Percentiles rank a stretch among this genome's conserved stretches.
Evolutionary conservation across 1,140 invertebrate species (phyloP).

Genomic region (Magallana gigas): DNA sequence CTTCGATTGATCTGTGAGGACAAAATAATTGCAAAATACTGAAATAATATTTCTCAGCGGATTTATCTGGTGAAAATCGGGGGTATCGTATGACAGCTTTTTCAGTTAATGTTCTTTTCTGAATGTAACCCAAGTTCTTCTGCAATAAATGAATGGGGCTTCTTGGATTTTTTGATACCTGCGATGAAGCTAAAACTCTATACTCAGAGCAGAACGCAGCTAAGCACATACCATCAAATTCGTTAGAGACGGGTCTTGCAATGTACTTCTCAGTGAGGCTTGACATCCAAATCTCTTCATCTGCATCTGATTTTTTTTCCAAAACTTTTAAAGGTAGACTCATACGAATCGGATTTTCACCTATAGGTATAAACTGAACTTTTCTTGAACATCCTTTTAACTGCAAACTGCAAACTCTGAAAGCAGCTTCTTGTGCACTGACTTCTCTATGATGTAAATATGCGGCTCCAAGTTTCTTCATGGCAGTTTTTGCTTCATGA

Average conservation of each 20-base stretch:
- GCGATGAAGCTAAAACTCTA: slow-evolving; percentile 44
- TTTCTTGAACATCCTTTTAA: slow-evolving; percentile 49
- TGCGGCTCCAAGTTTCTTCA: too few relatives aligned
- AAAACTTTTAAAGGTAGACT: slow-evolving; percentile 20
- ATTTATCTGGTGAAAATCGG: too few relatives aligned
- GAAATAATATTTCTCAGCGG: too few relatives aligned
- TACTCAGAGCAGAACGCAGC: slow-evolving; percentile 37
- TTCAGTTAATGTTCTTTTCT: slow-evolving; percentile 16
- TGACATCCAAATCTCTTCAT: slow-evolving; percentile 43
- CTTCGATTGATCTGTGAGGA: too few relatives aligned
- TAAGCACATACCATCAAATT: not conserved
- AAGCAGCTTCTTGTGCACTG: slow-evolving; percentile 47
- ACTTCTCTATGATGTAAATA: too few relatives aligned
- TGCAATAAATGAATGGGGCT: slow-evolving; percentile 22
- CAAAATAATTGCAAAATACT: too few relatives aligned
- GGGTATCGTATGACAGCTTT: too few relatives aligned
- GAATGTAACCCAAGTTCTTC: slow-evolving; percentile 53
- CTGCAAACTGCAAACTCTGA: slow-evolving; percentile 47
- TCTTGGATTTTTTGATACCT: slow-evolving; percentile 22
- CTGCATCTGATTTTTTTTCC: slow-evolving; percentile 2
- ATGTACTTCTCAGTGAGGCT: slow-evolving; percentile 37
- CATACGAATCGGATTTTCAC: slow-evolving; percentile 43
- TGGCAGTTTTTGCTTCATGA: too few relatives aligned
- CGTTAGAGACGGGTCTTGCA: not conserved
- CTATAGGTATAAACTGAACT: slow-evolving; percentile 46